These are phyloP conservation scores for Ageneiosus marmoratus DNA, from an alignment of 2,113 vertebrate species.

Conservation along the genomic window DNA sequence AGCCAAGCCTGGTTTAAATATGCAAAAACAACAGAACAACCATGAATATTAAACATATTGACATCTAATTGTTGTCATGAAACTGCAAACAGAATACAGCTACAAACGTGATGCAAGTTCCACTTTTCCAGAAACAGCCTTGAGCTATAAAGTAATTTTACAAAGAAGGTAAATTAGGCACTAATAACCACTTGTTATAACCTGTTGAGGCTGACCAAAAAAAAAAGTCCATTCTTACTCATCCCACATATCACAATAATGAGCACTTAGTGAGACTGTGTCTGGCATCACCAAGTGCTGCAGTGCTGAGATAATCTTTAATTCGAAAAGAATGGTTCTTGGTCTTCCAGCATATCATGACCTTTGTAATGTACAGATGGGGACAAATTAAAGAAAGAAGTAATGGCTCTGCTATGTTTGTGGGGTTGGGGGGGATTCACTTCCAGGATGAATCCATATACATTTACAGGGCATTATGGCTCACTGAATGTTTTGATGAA, in stretches of 20 bases:
- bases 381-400: too few species aligned
- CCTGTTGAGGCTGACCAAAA: conserved; percentile 36
- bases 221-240: conserved; percentile 35
- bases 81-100: background rate
- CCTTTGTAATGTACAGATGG: background rate
- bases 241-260: conserved; percentile 40
- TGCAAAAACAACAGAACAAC: conserved; percentile 15
- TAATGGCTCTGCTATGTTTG: too few species aligned
- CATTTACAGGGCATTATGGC: too few species aligned
- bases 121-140: background rate
- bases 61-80: conserved; percentile 6
- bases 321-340: conserved; percentile 3
- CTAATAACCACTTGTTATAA: conserved; percentile 29
- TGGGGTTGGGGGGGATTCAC: too few species aligned
- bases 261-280: conserved; percentile 24
- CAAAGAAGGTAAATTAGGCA: conserved; percentile 26
- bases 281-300: conserved; percentile 16
- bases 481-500: too few species aligned
- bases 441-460: too few species aligned
- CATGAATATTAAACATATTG: conserved; percentile 19
- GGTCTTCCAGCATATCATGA: background rate
- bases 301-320: conserved; percentile 31
- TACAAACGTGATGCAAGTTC: background rate
- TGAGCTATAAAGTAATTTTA: conserved; percentile 23
- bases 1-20: conserved; percentile 18